Conservation (phyloP, 2,797 vertebrate species). For the Delichon dasypus region DNA sequence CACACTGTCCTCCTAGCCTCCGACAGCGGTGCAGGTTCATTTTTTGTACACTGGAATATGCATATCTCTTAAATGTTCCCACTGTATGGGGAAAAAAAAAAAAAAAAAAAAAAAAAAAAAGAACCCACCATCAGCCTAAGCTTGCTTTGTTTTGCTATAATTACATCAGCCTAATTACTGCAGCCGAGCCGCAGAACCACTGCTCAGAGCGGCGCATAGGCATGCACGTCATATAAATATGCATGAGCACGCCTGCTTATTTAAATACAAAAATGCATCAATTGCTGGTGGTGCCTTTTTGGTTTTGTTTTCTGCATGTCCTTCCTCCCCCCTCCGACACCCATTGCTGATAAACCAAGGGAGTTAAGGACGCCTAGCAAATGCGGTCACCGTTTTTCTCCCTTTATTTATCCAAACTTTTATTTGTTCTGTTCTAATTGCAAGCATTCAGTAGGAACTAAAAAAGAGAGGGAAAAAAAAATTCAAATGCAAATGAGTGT, state of each 20-base stretch:
- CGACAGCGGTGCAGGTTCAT: slow-evolving; percentile 75
- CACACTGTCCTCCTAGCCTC: slow-evolving; percentile 77
- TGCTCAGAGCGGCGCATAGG: slow-evolving; percentile 60
- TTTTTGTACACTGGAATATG: slow-evolving; percentile 71
- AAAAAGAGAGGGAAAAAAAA: not conserved
- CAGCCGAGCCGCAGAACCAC: slow-evolving; percentile 60
- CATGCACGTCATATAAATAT: slow-evolving; percentile 75
- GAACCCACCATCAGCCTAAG: slow-evolving; percentile 4
- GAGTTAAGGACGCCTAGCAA: slow-evolving; percentile 12
- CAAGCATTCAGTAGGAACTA: not conserved
- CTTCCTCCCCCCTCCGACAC: not conserved
- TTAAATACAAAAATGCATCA: slow-evolving; percentile 74
- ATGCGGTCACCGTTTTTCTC: slow-evolving; percentile 28
- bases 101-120: not conserved
- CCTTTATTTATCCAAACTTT: slow-evolving; percentile 34
- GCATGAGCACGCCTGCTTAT: slow-evolving; percentile 69
- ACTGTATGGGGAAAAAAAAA: not conserved
- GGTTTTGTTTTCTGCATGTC: slow-evolving; percentile 47
- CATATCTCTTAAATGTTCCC: slow-evolving; percentile 75
- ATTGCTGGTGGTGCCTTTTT: slow-evolving; percentile 57
- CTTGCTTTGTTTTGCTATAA: slow-evolving; percentile 71
- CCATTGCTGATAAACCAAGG: slow-evolving; percentile 9
- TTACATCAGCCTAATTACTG: slow-evolving; percentile 77
- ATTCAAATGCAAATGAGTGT: slow-evolving; percentile 28
- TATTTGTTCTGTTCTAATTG: not conserved